Base-by-base conservation (phyloP, 2,113 vertebrate genomes). In the Fregata magnificens region DNA sequence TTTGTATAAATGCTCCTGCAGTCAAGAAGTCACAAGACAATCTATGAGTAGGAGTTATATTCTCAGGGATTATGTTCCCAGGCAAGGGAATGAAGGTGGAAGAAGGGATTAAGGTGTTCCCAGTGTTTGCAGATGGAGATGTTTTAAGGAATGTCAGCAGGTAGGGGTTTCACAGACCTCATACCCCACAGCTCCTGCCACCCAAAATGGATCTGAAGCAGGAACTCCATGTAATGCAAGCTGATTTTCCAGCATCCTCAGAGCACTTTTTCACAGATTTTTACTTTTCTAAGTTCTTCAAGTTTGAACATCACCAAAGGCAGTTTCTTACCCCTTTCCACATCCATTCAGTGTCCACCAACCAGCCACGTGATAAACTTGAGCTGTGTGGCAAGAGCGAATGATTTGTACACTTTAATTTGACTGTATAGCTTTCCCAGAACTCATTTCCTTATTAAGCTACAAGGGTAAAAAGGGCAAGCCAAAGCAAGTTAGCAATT, bases 381-480 rank as follows among this genome's bases (percentile, higher is more conserved):
- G 71, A 97, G 85, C 86, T 83, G 76, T 42, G 67, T 17, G 56
- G 50, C 55, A 90, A 88, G 62, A 92, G 86, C 82, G 97, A 97
- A 98, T 95, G 71, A 97, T 88, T 76, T 93, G 59, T 70, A 93
- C 44, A 45, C 44, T 95, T 95, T 69, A 88, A 91, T 96, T 81
- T 87, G 69, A 94, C 81, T 79, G 70, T 70, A 34, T 13, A 72
- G 38, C 47, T 85, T 97, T 90, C 88, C 89, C 69, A 85, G 92
- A 70, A 80, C 77, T 96, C 47, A 89, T 82, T 97, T 96, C 86
- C 69, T 62, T 59, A 81, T 25, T 71, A 25, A 93, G 53, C 31
- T 73, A 26, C 67, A 93, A 82, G 63, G 86, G 72, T 90, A 92
- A 88, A 86, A 88, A 86, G 61, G 76, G 28, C 62, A 97, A 92